These are phyloP conservation scores for Poecilus cupreus DNA, from an alignment of 2,888 invertebrate species.

Conservation along the genomic window DNA sequence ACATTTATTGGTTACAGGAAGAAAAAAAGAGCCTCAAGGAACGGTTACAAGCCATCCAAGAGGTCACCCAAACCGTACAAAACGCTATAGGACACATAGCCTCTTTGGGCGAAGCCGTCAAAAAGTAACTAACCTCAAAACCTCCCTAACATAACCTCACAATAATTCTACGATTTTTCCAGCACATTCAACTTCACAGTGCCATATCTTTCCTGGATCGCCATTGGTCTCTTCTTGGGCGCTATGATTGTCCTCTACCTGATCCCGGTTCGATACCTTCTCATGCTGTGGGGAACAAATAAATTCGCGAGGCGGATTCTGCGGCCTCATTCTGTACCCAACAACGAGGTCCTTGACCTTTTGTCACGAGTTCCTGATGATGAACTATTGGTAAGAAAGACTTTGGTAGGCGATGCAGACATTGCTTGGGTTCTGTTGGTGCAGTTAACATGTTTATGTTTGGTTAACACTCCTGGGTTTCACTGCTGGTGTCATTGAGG, in stretches of 20 bases:
- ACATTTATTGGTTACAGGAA: constrained; percentile 76
- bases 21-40: constrained; percentile 97
- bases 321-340: constrained; percentile 95
- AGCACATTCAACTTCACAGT: constrained; percentile 98
- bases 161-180: constrained; percentile 62
- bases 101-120: constrained; percentile 93
- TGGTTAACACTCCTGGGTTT: constrained; percentile 43
- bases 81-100: constrained; percentile 96
- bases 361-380: constrained; percentile 96
- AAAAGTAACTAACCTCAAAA: constrained; percentile 96
- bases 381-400: constrained; percentile 91
- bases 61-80: constrained; percentile 97
- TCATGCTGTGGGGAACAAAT: constrained; percentile 94
- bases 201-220: constrained; percentile 95
- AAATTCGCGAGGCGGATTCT: constrained; percentile 96
- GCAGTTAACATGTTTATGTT: background rate
- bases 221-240: constrained; percentile 84
- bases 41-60: constrained; percentile 95
- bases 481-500: constrained; percentile 19
- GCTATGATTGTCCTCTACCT: constrained; percentile 89
- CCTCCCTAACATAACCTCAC: too few species aligned
- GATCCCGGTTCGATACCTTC: constrained; percentile 90
- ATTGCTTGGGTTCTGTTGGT: constrained; percentile 39
- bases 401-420: constrained; percentile 65
- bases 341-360: constrained; percentile 97